Conservation (phyloP, 2,113 vertebrate genomes). For the Eleginops maclovinus region DNA sequence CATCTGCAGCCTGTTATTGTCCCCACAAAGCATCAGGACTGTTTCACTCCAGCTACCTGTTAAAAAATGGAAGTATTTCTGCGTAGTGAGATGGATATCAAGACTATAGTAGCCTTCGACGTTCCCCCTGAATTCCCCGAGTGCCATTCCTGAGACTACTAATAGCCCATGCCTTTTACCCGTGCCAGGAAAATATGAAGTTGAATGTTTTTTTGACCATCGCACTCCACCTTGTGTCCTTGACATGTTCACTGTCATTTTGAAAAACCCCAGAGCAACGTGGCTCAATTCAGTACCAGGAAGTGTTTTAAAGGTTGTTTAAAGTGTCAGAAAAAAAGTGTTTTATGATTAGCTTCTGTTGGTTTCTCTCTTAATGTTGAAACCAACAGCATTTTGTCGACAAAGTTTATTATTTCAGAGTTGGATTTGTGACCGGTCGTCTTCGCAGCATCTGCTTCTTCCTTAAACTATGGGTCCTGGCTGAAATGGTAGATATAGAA, state of each 20-base stretch:
- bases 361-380: constrained; percentile 26
- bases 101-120: constrained; percentile 68
- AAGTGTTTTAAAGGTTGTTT: constrained; percentile 45
- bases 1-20: constrained; percentile 19
- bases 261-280: constrained; percentile 1
- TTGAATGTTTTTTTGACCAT: constrained; percentile 65
- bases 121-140: constrained; percentile 52
- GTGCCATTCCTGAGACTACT: constrained; percentile 76
- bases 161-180: constrained; percentile 75
- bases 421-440: constrained; percentile 23
- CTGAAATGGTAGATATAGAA: constrained; percentile 46
- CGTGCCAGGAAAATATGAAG: constrained; percentile 74
- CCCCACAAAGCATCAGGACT: constrained; percentile 22
- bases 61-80: constrained; percentile 51
- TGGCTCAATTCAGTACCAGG: constrained; percentile 32
- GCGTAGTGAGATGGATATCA: constrained; percentile 64
- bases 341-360: constrained; percentile 15
- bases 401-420: constrained; percentile 7
- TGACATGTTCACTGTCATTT: constrained; percentile 40
- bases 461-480: constrained; percentile 33
- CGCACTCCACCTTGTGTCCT: constrained; percentile 61
- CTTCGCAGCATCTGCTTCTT: constrained; percentile 42
- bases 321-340: constrained; percentile 9
- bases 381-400: not conserved
- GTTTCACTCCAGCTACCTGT: constrained; percentile 40